Percentiles rank a stretch among this genome's conserved stretches.
These are phyloP conservation scores for Oscheius sp. DNA, from an alignment of 2,888 invertebrate species.

Conservation along the genomic window DNA sequence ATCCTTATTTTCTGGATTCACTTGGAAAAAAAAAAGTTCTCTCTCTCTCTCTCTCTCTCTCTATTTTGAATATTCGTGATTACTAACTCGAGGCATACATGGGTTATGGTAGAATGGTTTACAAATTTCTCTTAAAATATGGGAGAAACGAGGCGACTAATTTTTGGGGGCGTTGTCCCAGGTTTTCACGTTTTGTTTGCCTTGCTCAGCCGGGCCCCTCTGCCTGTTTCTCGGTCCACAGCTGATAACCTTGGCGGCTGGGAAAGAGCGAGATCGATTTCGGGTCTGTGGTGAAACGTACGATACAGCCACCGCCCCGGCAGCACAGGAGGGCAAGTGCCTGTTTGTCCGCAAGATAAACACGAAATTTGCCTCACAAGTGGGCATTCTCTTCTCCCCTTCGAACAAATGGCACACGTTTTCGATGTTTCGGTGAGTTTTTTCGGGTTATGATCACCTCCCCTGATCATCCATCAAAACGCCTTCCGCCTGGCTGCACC, in stretches of 20 bases:
- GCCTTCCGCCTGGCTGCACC: constrained; percentile 18
- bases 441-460: not conserved
- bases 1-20: too few species aligned
- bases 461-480: not conserved
- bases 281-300: constrained; percentile 4
- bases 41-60: not conserved
- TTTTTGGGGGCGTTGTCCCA: too few species aligned
- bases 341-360: constrained; percentile 3
- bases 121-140: too few species aligned
- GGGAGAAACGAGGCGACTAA: not conserved
- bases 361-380: constrained; percentile 5
- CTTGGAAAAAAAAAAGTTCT: too few species aligned
- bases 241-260: constrained; percentile 21
- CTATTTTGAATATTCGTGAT: too few species aligned
- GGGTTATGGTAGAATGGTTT: too few species aligned
- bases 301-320: too few species aligned
- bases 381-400: not conserved
- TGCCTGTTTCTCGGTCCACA: not conserved
- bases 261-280: too few species aligned
- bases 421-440: constrained; percentile 20
- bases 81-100: too few species aligned
- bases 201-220: not conserved
- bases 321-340: not conserved
- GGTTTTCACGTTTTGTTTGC: too few species aligned
- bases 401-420: not conserved